Evolutionary conservation across 1,140 invertebrate genomes (phyloP).

Genomic region (Pseudomyrmex pallidus): DNA sequence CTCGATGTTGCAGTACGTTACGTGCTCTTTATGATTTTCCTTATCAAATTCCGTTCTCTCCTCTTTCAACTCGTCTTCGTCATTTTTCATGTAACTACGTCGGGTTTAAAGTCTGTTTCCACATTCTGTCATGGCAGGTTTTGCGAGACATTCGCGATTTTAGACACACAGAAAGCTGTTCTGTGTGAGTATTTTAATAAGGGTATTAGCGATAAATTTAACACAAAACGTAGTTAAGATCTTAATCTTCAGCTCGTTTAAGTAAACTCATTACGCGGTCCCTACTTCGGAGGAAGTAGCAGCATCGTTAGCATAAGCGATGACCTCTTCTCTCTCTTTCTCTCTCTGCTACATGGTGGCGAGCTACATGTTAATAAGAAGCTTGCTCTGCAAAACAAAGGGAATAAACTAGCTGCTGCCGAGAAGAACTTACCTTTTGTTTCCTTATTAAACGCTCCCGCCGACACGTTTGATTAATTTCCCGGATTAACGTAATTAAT

Average conservation of each 20-base stretch:
- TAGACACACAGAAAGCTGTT: neutral
- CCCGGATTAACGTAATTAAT: constrained; percentile 38
- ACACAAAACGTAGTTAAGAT: constrained; percentile 56
- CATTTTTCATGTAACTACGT: constrained; percentile 1
- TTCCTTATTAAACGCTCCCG: constrained; percentile 42
- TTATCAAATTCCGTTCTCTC: constrained; percentile 9
- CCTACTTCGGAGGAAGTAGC: constrained; percentile 53
- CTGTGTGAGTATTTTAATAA: constrained; percentile 44
- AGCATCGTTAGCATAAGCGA: constrained; percentile 63
- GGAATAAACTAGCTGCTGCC: constrained; percentile 39
- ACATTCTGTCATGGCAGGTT: constrained; percentile 5
- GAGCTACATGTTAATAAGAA: constrained; percentile 58
- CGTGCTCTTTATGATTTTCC: neutral
- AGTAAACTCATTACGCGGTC: constrained; percentile 59
- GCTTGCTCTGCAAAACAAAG: constrained; percentile 49
- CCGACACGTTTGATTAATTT: constrained; percentile 42
- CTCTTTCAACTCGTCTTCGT: neutral
- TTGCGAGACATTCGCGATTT: constrained; percentile 8
- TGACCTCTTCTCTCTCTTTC: constrained; percentile 27
- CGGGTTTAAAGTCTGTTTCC: neutral
- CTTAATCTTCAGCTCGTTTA: constrained; percentile 63
- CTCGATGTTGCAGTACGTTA: neutral
- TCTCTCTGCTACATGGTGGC: neutral
- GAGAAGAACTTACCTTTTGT: constrained; percentile 38
- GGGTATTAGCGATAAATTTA: constrained; percentile 62